Conservation (phyloP, 2,113 vertebrate genomes). For the Cryptomyrus ogoouensis region DNA sequence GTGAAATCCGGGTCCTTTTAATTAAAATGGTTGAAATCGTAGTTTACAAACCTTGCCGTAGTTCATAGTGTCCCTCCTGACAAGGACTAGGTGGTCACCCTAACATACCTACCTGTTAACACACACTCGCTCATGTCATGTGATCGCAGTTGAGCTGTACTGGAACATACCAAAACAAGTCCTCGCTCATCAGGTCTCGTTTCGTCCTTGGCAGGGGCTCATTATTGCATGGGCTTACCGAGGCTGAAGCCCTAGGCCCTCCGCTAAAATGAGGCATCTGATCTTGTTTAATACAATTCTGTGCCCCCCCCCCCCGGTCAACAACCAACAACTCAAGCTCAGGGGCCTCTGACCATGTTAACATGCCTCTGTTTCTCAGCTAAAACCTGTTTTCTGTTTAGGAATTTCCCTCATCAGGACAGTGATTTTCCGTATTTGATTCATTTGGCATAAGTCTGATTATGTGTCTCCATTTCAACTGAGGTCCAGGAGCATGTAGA, state of each 20-base stretch:
- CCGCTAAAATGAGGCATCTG: neutral
- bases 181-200: neutral
- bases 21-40: too few species aligned
- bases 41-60: too few species aligned
- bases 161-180: neutral
- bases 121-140: neutral
- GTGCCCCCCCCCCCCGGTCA: neutral
- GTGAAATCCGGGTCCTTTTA: too few species aligned
- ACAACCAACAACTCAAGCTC: neutral
- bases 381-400: neutral
- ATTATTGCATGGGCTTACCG: neutral
- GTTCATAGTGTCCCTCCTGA: too few species aligned
- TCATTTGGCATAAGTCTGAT: neutral
- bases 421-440: neutral
- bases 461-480: neutral
- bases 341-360: neutral
- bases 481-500: neutral
- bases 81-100: too few species aligned
- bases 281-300: neutral
- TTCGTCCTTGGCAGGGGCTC: neutral
- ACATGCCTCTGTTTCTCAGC: neutral
- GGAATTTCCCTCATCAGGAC: neutral
- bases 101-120: neutral
- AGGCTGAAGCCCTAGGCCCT: neutral
- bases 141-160: neutral